Evolutionary conservation across 2,797 vertebrate genomes (phyloP), one percentile per base, ranked within the genome.

Genomic region (Astyanax mexicanus): DNA sequence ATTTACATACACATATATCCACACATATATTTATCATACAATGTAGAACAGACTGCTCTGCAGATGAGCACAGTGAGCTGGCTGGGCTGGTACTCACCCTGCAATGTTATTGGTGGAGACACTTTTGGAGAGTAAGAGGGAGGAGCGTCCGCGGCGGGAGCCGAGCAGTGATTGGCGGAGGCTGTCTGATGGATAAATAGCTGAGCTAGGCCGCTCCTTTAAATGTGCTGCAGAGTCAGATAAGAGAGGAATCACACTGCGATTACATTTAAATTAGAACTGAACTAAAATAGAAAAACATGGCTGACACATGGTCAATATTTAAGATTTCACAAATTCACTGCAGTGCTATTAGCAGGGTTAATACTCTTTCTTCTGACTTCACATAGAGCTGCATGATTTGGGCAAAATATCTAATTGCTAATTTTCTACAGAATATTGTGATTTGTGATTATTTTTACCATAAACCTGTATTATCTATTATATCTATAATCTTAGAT

Each of bases 31-130:
- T n/a, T n/a, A n/a, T n/a, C n/a, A n/a, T n/a, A n/a, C n/a, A n/a
- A 40, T 27, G 61, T 15, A 37, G 45, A 13, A 44, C 1, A 40
- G 11, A 6, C n/a, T 27, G 10, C 25, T 1, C 10, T 3, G n/a
- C 9, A 25, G 58, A 51, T 37, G 25, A 40, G 17, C 6, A 29
- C 0, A 1, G 10, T 35, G 15, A n/a, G n/a, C n/a, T n/a, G n/a
- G n/a, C n/a, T n/a, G 19, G 1, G 13, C 2, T 0, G 5, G 21
- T 0, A 68, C 92, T 95, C 81, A 97, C 96, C 96, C 96, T 0
- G 94, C 91, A 19, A 98, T 97, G 86, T 98, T 97, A 87, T 96
- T 97, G 64, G 96, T 97, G 71, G 96, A 97, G 67, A 98, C 95
- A 0, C 96, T 97, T 86, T 97, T 98, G 83, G 96, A 96, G n/a